Percentiles rank a stretch among this genome's conserved stretches.
phyloP scores from a whole-genome alignment of 2,888 invertebrate genomes.

The Hyposoter didymator region DNA sequence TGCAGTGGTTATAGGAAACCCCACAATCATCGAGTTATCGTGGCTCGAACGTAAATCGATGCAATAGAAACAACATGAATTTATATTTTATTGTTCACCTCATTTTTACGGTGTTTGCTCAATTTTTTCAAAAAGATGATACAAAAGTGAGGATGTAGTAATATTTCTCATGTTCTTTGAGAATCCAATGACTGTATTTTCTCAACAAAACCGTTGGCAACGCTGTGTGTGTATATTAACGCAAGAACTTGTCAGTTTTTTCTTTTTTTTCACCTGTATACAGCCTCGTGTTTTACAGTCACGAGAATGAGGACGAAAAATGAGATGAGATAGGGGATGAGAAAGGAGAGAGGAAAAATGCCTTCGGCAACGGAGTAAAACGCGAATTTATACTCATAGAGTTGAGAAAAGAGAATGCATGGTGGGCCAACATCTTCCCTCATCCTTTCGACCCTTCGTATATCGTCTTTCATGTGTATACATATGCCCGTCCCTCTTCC shows the following conservation, averaged over 20 bases:
- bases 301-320: slow-evolving; percentile 37
- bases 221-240: neutral
- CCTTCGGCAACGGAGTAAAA: slow-evolving; percentile 47
- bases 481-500: neutral
- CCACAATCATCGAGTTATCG: no score
- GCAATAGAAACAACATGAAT: no score
- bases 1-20: no score
- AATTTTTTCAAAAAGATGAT: neutral
- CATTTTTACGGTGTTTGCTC: neutral
- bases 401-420: slow-evolving; percentile 48
- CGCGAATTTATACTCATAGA: slow-evolving; percentile 64
- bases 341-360: slow-evolving; percentile 35
- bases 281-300: slow-evolving; percentile 38
- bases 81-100: no score
- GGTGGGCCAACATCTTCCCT: slow-evolving; percentile 12
- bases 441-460: slow-evolving; percentile 35
- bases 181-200: neutral
- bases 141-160: neutral
- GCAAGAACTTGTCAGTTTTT: neutral
- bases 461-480: slow-evolving; percentile 25
- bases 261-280: slow-evolving; percentile 10
- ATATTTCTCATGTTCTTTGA: neutral
- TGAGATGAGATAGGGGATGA: slow-evolving; percentile 50
- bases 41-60: no score
- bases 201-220: slow-evolving; percentile 9